Percentiles rank a stretch among this genome's conserved stretches.
These are phyloP conservation scores for Spheniscus humboldti DNA, from an alignment of 2,797 vertebrate genomes.

Conservation along the genomic window DNA sequence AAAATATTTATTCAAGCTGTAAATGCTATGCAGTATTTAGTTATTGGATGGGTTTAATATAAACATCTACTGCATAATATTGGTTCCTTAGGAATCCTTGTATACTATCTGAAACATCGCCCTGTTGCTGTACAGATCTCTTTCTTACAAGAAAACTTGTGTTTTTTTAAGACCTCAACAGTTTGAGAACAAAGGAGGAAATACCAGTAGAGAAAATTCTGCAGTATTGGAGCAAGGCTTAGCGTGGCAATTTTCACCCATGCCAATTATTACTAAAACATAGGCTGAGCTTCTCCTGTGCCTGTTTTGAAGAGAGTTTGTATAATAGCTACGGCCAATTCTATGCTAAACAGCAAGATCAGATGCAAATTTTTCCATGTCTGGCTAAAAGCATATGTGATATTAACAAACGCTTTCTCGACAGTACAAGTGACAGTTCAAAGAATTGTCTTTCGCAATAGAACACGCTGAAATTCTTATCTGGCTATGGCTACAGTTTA, in stretches of 20 bases:
- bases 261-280: background rate
- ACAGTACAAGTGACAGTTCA: background rate
- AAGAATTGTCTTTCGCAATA: background rate
- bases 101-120: constrained; percentile 47
- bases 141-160: constrained; percentile 47
- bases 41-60: constrained; percentile 67
- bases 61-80: constrained; percentile 68
- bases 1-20: constrained; percentile 76
- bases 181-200: constrained; percentile 7
- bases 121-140: constrained; percentile 61
- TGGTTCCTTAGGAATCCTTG: constrained; percentile 68
- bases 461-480: background rate
- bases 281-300: background rate
- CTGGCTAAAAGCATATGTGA: background rate
- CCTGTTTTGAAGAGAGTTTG: background rate
- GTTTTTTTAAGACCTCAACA: background rate
- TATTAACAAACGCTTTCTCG: background rate
- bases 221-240: background rate
- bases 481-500: background rate
- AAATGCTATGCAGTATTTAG: constrained; percentile 68
- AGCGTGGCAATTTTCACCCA: background rate
- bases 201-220: background rate
- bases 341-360: background rate
- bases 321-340: background rate
- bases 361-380: background rate